Evolutionary conservation across 2,113 vertebrate genomes (phyloP), one percentile per base, ranked within the genome.

Genomic region (Percopsis transmontana): DNA sequence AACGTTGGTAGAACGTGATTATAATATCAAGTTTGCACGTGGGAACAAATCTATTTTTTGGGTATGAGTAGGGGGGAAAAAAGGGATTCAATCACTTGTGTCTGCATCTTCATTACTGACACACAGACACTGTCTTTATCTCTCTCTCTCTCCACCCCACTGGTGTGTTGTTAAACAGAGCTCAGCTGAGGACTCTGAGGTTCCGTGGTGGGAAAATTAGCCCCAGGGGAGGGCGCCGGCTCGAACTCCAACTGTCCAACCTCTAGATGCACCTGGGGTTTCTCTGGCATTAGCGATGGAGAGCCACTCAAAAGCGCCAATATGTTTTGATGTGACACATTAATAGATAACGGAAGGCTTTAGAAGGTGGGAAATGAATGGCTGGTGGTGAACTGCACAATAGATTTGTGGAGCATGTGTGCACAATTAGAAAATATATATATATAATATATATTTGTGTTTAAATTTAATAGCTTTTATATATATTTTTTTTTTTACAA

Each of bases 151-250:
- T 10, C 48, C 15, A 12, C 55, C 70, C 68, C 70, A 48, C 76
- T 74, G 81, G 27, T 33, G 80, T 78, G 76, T 77, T 72, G 68
- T 73, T 83, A 86, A 87, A 87, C 79, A 81, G 69, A 80, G 58
- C 82, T 87, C 81, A 82, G 75, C 80, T 75, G 75, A 82, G 81
- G 80, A 82, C 87, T 76, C 85, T 83, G 77, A 89, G 88, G 85
- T 71, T 68, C 81, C 82, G 68, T 62, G 69, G 69, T 16, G 58
- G 72, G 76, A 81, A 84, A 90, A 90, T 88, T 88, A 85, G 87
- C 70, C 89, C 75, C 83, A 55, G 44, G 87, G 85, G 85, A 80
- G 52, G 59, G 58, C 53, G 45, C 60, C 40, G 18, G 78, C 24
- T 44, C 74, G 81, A 81, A 87, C 24, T 44, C 74, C 79, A 81